A percentile compares a stretch with the other conserved stretches of the same genome.
phyloP scores from a whole-genome alignment of 2,797 vertebrate genomes.

The Sebastiscus tertius region DNA sequence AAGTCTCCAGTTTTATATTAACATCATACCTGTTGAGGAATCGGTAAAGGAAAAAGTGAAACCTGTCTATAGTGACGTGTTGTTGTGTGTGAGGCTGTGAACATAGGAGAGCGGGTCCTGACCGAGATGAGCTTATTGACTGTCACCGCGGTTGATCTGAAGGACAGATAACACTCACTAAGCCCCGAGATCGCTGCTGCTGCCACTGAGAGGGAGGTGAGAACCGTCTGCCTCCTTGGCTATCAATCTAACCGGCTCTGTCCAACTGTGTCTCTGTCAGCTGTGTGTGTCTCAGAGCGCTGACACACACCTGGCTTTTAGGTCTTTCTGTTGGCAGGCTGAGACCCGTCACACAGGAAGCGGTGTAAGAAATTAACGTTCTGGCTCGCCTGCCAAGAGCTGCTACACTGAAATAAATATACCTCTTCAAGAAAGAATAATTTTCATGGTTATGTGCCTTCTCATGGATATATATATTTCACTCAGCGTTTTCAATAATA shows the following conservation, averaged over 20 bases:
- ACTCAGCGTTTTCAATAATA: neutral
- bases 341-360: slow-evolving; percentile 4
- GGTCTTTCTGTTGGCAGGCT: neutral
- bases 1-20: too few species aligned
- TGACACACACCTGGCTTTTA: slow-evolving; percentile 3
- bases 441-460: neutral
- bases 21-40: too few species aligned
- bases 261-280: slow-evolving; percentile 14
- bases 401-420: neutral
- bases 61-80: neutral
- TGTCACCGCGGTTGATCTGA: slow-evolving; percentile 51
- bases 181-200: slow-evolving; percentile 18
- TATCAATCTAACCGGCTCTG: slow-evolving; percentile 35
- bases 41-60: too few species aligned
- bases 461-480: neutral
- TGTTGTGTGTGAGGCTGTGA: neutral
- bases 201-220: slow-evolving; percentile 2
- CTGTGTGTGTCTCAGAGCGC: neutral
- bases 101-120: neutral
- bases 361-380: slow-evolving; percentile 12
- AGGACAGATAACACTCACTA: slow-evolving; percentile 48
- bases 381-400: neutral
- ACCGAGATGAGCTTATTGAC: slow-evolving; percentile 41
- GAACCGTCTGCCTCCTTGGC: slow-evolving; percentile 4
- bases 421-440: slow-evolving; percentile 6